Percentiles rank a stretch among this genome's conserved stretches.
These are phyloP conservation scores for Noctilio leporinus DNA, from an alignment of 2,113 vertebrate species.

Conservation along the genomic window DNA sequence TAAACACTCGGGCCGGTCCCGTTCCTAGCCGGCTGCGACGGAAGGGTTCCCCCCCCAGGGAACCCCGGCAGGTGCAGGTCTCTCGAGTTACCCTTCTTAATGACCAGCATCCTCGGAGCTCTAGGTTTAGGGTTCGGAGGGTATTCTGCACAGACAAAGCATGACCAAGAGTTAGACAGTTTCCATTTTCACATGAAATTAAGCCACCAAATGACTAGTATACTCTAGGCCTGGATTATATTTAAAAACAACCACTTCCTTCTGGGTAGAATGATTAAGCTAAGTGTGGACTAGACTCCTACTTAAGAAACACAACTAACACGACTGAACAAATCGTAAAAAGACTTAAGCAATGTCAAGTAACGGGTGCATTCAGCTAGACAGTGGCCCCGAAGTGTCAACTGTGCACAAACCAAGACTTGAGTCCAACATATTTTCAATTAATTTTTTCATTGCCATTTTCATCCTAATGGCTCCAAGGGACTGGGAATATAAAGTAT, in stretches of 20 bases:
- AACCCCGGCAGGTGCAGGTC: constrained; percentile 80
- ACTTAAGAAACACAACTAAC: constrained; percentile 1
- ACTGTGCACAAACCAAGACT: not conserved
- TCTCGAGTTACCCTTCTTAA: constrained; percentile 83
- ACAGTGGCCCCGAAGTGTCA: not conserved
- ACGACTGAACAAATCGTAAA: not conserved
- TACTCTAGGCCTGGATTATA: not conserved
- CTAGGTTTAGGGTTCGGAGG: constrained; percentile 84
- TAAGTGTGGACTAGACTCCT: not conserved
- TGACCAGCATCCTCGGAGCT: constrained; percentile 83
- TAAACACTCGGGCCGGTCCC: constrained; percentile 77
- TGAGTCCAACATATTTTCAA: not conserved
- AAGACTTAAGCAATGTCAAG: not conserved
- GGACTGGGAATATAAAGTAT: not conserved
- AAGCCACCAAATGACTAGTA: not conserved
- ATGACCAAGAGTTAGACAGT: constrained; percentile 32
- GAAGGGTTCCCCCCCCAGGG: constrained; percentile 72
- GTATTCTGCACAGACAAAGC: constrained; percentile 77
- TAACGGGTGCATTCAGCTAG: not conserved
- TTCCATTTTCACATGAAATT: constrained; percentile 1
- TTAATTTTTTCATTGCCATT: not conserved
- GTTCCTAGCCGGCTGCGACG: constrained; percentile 75
- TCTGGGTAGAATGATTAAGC: not conserved
- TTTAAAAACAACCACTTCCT: not conserved
- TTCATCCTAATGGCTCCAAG: not conserved